Percentiles rank a stretch among this genome's conserved stretches.
Conservation (phyloP, 2,113 vertebrate species). For the Neotragus moschatus region DNA sequence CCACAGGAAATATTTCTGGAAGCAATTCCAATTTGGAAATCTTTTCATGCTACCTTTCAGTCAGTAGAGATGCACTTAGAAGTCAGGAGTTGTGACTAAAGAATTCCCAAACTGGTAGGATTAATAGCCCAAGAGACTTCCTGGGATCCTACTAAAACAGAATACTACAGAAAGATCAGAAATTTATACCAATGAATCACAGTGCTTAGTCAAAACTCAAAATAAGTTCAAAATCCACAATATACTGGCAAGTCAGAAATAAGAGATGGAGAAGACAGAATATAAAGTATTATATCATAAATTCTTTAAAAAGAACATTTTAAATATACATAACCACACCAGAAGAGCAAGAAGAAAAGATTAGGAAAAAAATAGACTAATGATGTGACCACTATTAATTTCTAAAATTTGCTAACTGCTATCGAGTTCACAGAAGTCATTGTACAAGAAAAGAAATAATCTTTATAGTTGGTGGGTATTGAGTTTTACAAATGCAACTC, state of each 20-base stretch:
- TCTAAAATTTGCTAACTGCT: conserved; percentile 3
- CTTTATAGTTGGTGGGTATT: neutral
- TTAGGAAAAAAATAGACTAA: neutral
- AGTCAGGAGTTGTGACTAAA: neutral
- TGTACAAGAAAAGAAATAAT: neutral
- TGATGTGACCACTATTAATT: neutral
- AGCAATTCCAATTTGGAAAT: conserved; percentile 5
- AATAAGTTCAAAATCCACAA: conserved; percentile 13
- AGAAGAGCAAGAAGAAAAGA: neutral
- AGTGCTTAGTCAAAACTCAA: neutral
- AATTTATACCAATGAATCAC: neutral
- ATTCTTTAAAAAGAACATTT: conserved; percentile 2
- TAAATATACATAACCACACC: neutral
- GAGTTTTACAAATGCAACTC: neutral
- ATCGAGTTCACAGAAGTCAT: neutral
- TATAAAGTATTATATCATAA: neutral
- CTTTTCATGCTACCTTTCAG: neutral
- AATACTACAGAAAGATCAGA: conserved; percentile 12
- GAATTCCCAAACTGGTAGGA: neutral
- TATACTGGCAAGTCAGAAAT: neutral
- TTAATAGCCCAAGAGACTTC: neutral
- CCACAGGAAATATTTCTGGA: neutral
- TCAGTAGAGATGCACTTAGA: neutral
- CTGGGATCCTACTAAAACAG: neutral
- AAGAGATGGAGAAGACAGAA: neutral